Percentiles rank a stretch among this genome's conserved stretches.
Conservation (phyloP, 1,140 invertebrate species). For the Meloidogyne hapla region DNA sequence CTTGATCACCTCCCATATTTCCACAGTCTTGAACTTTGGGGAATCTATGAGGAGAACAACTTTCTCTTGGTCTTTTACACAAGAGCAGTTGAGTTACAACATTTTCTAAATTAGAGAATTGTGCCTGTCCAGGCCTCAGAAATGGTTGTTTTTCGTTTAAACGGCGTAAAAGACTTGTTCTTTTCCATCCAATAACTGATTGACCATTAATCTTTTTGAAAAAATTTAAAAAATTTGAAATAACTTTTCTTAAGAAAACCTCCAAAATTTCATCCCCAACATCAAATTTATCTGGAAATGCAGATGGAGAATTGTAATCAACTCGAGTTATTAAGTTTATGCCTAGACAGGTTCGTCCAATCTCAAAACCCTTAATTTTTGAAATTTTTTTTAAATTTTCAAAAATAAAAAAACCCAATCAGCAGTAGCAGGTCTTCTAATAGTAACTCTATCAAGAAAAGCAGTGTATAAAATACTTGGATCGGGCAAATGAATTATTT, state of each 20-base stretch:
- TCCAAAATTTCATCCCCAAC: conserved; percentile 49
- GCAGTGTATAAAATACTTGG: conserved; percentile 44
- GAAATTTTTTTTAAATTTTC: conserved; percentile 31
- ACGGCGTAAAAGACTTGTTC: background rate
- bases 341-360: conserved; percentile 36
- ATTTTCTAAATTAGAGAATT: background rate
- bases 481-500: conserved; percentile 34
- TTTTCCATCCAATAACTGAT: conserved; percentile 13
- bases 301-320: conserved; percentile 27
- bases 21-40: background rate
- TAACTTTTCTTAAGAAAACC: conserved; percentile 16
- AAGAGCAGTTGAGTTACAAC: background rate
- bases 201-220: background rate
- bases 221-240: background rate
- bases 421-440: conserved; percentile 27
- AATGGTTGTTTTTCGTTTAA: background rate
- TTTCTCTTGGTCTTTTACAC: conserved; percentile 9
- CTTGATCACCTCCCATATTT: background rate
- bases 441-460: conserved; percentile 41
- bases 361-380: conserved; percentile 45
- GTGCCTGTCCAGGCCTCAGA: background rate
- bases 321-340: conserved; percentile 45
- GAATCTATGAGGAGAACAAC: background rate
- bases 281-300: conserved; percentile 38
- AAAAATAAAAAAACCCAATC: conserved; percentile 28